A percentile compares a stretch with the other conserved stretches of the same genome.
Conservation (phyloP, 2,888 invertebrate genomes). For the Fissipunctia ypsillon region DNA sequence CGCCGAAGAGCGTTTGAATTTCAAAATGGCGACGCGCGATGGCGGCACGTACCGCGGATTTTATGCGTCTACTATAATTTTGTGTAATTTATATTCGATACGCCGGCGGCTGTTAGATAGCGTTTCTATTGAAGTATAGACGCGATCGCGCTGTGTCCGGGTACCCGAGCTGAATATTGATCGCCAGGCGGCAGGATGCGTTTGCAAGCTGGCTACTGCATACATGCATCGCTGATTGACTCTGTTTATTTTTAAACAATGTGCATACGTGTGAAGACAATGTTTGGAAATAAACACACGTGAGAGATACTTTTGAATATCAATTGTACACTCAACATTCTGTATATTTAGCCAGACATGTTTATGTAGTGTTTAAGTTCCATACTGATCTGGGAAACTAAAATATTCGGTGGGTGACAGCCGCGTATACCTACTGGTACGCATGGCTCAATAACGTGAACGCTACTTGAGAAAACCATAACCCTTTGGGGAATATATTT, state of each 20-base stretch:
- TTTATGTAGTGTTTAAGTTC: constrained; percentile 48
- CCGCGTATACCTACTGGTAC: constrained; percentile 9
- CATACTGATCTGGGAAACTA: constrained; percentile 26
- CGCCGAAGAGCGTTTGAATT: constrained; percentile 72
- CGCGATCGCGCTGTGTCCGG: constrained; percentile 82
- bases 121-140: constrained; percentile 85
- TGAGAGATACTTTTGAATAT: constrained; percentile 72
- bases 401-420: constrained; percentile 45
- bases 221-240: constrained; percentile 74
- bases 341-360: constrained; percentile 53
- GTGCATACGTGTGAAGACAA: constrained; percentile 71
- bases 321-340: constrained; percentile 65
- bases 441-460: constrained; percentile 37
- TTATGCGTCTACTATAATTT: constrained; percentile 84
- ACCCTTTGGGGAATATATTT: constrained; percentile 5
- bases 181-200: constrained; percentile 78
- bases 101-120: constrained; percentile 83
- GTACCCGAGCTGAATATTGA: constrained; percentile 83
- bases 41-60: constrained; percentile 78
- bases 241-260: constrained; percentile 76
- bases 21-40: constrained; percentile 78
- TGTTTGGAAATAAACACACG: constrained; percentile 74
- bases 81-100: constrained; percentile 89
- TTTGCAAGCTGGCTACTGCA: constrained; percentile 77
- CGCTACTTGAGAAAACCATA: neutral